Evolutionary conservation across 2,797 vertebrate species (phyloP).

Genomic region (Anableps anableps): DNA sequence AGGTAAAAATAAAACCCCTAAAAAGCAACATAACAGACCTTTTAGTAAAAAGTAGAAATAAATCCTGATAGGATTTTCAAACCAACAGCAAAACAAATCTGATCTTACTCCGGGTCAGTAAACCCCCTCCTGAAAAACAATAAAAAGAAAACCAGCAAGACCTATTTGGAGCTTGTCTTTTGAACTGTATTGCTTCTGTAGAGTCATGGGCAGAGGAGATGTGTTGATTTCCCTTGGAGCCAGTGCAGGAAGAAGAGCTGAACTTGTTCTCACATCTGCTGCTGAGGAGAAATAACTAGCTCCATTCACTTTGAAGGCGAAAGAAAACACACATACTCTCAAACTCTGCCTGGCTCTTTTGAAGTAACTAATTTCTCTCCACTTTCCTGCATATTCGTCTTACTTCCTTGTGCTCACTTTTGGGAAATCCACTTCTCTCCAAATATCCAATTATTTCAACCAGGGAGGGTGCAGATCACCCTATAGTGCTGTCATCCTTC

Average conservation of each 20-base stretch:
- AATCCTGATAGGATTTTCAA: background rate
- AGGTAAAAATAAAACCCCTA: background rate
- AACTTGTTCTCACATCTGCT: constrained; percentile 72
- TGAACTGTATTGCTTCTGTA: constrained; percentile 59
- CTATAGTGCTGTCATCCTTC: constrained; percentile 5
- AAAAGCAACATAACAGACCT: background rate
- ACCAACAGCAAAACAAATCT: background rate
- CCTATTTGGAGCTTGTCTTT: constrained; percentile 50
- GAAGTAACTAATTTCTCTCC: constrained; percentile 47
- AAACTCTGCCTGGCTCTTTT: constrained; percentile 39
- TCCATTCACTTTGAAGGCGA: constrained; percentile 70
- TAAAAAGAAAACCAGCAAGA: constrained; percentile 46
- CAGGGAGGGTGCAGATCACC: constrained; percentile 5
- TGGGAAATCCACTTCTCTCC: background rate
- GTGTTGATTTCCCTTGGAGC: constrained; percentile 71
- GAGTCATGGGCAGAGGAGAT: constrained; percentile 58
- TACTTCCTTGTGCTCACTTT: constrained; percentile 1
- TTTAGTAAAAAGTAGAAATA: background rate
- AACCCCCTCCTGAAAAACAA: constrained; percentile 47
- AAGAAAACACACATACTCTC: constrained; percentile 7
- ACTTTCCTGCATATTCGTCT: constrained; percentile 42
- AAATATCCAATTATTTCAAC: background rate
- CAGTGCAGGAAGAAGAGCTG: constrained; percentile 57
- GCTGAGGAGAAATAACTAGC: constrained; percentile 76
- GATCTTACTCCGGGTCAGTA: constrained; percentile 3